A percentile compares a stretch with the other conserved stretches of the same genome.
Conservation (phyloP, 1,140 invertebrate genomes). For the Helicoverpa zea region DNA sequence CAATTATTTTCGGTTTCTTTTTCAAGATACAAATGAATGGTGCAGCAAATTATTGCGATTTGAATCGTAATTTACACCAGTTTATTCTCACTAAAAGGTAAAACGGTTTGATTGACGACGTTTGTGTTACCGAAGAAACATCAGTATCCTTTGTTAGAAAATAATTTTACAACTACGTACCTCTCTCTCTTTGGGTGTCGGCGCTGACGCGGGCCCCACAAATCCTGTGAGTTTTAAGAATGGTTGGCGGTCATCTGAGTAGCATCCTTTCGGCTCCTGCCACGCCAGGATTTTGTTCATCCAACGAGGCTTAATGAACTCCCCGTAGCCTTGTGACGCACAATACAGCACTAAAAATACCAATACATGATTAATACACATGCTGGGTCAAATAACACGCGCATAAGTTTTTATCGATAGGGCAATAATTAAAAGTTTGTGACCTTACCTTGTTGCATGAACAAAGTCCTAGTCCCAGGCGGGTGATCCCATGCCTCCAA, state of each 20-base stretch:
- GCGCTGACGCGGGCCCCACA: constrained; percentile 61
- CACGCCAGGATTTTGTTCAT: constrained; percentile 82
- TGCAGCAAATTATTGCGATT: neutral
- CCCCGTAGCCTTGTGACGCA: constrained; percentile 79
- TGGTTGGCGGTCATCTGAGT: constrained; percentile 75
- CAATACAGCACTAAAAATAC: constrained; percentile 74
- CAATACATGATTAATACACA: neutral
- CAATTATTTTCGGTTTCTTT: too few relatives aligned
- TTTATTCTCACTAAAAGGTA: too few relatives aligned
- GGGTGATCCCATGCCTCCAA: constrained; percentile 80
- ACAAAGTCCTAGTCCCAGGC: constrained; percentile 76
- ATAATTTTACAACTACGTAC: too few relatives aligned
- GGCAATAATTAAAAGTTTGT: too few relatives aligned
- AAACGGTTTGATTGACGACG: too few relatives aligned
- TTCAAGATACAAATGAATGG: neutral
- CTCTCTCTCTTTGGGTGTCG: constrained; percentile 71
- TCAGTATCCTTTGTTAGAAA: neutral
- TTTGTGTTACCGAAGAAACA: neutral
- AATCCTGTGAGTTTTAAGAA: constrained; percentile 79
- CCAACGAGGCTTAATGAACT: constrained; percentile 83
- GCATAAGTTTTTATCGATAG: too few relatives aligned
- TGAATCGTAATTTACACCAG: too few relatives aligned
- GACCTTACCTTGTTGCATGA: constrained; percentile 80
- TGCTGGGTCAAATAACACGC: too few relatives aligned
- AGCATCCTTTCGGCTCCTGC: constrained; percentile 81